Evolutionary conservation across 1,140 invertebrate genomes (phyloP), one percentile per base, ranked within the genome.

Genomic region (Sinonovacula constricta): DNA sequence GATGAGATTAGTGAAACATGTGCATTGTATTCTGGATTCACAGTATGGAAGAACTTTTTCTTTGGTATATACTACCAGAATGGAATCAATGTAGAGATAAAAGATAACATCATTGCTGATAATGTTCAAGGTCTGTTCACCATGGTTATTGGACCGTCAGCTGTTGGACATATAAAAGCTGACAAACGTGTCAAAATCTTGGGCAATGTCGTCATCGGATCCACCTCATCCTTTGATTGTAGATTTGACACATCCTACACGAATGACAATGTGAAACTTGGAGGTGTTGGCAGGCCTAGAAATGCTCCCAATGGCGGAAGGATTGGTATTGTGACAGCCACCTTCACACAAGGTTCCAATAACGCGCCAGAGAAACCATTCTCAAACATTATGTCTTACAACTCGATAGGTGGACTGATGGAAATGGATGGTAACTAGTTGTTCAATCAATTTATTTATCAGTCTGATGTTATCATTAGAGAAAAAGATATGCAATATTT

Each of bases 61-160:
- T 88, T 65, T 70, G 88, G 88, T 4, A 56, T 90, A 10, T 89
- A 86, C 59, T 70, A 83, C 62, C 72, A 88, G 15, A 81, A 77
- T 39, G 2, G 0, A 0, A 26, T 59, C 1, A 76, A 71, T 63
- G 36, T 70, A 34, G 36, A 60, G 22, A 12, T 80, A 28, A 67
- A 70, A 24, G 62, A 83, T 14, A 67, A 81, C 56, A 30, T 80
- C 0, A 60, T 79, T 4, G 79, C 80, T 5, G 88, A 88, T 22
- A 88, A 88, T 56, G 36, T 45, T 0, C 70, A 85, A 7, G 83
- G 85, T 12, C 12, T 87, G 4, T 81, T 84, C 34, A 39, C 83
- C 1, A 66, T 85, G 10, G 77, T 88, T 10, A 57, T 79, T 24
- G 83, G 82, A 1, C 88, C 86, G 0, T n/a, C 51, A 7, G 36